A percentile compares a stretch with the other conserved stretches of the same genome.
Evolutionary conservation across 2,888 invertebrate genomes (phyloP).

Genomic region (Neocrepidodera transversa): DNA sequence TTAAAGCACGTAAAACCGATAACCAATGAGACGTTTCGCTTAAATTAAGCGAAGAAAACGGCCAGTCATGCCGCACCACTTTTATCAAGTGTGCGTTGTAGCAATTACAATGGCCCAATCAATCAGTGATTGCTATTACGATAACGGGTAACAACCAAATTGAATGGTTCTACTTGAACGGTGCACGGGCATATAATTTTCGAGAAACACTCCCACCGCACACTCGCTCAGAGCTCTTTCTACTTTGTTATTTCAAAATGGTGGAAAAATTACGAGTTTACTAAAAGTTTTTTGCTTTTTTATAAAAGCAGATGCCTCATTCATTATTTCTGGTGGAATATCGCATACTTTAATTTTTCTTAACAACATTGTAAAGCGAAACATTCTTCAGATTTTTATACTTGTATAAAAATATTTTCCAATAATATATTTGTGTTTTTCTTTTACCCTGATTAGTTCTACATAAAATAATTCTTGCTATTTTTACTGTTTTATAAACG

Average conservation of each 20-base stretch:
- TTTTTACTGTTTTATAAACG: too few relatives aligned
- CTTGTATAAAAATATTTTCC: too few relatives aligned
- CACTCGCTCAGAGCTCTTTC: conserved; percentile 25
- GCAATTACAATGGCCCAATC: conserved; percentile 48
- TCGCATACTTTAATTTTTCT: too few relatives aligned
- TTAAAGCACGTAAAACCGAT: conserved; percentile 37
- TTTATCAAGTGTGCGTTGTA: conserved; percentile 50
- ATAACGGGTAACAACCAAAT: conserved; percentile 34
- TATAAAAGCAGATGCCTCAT: conserved; percentile 9
- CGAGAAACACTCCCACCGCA: conserved; percentile 50
- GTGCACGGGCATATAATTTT: conserved; percentile 50
- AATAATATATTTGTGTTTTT: too few relatives aligned
- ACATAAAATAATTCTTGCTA: too few relatives aligned
- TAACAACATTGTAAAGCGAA: too few relatives aligned
- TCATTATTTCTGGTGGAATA: too few relatives aligned
- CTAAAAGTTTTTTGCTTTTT: conserved; percentile 24
- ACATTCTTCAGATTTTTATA: too few relatives aligned
- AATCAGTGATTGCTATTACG: conserved; percentile 40
- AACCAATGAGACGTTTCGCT: conserved; percentile 49
- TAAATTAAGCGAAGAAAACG: conserved; percentile 54
- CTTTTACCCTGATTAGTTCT: too few relatives aligned
- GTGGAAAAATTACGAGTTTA: conserved; percentile 31
- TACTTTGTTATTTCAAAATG: conserved; percentile 34
- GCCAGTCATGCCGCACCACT: conserved; percentile 51
- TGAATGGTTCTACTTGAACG: conserved; percentile 42